These are phyloP conservation scores for Heliothis subflexa DNA, from an alignment of 1,140 invertebrate species.

Conservation along the genomic window DNA sequence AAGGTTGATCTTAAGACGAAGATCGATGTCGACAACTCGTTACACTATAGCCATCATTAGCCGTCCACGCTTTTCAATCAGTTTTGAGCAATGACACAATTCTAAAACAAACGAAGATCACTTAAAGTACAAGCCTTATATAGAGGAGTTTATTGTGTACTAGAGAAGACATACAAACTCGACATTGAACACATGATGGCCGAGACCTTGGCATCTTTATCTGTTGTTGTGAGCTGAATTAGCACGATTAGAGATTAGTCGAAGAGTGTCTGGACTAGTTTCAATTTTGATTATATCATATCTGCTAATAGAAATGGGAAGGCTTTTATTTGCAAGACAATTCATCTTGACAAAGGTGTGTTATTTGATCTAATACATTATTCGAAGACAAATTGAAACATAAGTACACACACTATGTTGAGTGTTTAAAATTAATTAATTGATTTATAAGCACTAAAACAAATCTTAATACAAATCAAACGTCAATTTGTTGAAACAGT, in stretches of 20 bases:
- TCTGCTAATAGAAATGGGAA: too few species aligned
- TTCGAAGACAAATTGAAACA: too few species aligned
- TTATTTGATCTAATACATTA: too few species aligned
- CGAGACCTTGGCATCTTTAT: conserved; percentile 60
- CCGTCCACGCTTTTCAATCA: conserved; percentile 17
- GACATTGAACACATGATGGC: conserved; percentile 38
- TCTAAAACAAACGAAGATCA: conserved; percentile 5
- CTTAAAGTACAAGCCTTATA: conserved; percentile 40
- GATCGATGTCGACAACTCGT: background rate
- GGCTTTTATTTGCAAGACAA: too few species aligned
- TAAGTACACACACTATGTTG: too few species aligned
- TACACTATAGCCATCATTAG: background rate
- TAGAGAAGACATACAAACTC: conserved; percentile 49
- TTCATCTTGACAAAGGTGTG: too few species aligned
- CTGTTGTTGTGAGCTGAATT: conserved; percentile 22
- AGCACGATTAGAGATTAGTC: conserved; percentile 27
- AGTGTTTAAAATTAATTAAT: too few species aligned
- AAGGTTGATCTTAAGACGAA: background rate
- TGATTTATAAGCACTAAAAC: too few species aligned
- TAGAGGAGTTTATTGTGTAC: conserved; percentile 21
- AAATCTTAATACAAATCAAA: too few species aligned
- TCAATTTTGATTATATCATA: too few species aligned
- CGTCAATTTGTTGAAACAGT: background rate
- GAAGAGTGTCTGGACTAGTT: background rate
- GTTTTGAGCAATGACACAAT: conserved; percentile 9